Conservation (phyloP, 2,113 vertebrate genomes). For the Dasyornis broadbenti region DNA sequence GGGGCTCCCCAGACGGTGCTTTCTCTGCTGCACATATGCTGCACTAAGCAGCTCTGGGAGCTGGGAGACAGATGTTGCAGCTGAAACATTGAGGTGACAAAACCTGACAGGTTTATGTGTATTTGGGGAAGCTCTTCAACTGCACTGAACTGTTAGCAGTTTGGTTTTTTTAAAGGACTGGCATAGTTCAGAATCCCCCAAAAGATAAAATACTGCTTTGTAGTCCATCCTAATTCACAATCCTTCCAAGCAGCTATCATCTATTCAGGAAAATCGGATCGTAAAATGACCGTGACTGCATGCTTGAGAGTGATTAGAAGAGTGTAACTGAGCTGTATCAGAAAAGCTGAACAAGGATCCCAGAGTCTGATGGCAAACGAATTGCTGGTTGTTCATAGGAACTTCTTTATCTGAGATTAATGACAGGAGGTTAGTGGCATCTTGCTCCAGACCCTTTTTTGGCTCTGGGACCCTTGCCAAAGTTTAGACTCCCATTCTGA, state of each 20-base stretch:
- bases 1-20: fast-evolving
- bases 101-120: background rate
- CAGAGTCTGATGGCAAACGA: background rate
- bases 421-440: slow-evolving; percentile 31
- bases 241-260: background rate
- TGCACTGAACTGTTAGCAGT: fast-evolving
- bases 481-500: slow-evolving; percentile 17
- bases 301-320: background rate
- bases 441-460: slow-evolving; percentile 32
- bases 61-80: background rate
- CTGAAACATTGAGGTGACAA: background rate
- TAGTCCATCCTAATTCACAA: background rate
- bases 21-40: fast-evolving
- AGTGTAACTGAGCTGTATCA: background rate
- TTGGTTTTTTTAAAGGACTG: background rate
- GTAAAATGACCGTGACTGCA: background rate
- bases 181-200: background rate
- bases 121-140: background rate
- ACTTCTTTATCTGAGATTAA: slow-evolving; percentile 24
- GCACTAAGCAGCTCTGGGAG: fast-evolving
- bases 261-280: background rate
- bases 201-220: background rate
- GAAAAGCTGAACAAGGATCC: background rate
- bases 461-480: slow-evolving; percentile 9
- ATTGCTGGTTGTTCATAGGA: background rate